Evolutionary conservation across 2,797 vertebrate species (phyloP).

Genomic region (Amblyraja radiata): DNA sequence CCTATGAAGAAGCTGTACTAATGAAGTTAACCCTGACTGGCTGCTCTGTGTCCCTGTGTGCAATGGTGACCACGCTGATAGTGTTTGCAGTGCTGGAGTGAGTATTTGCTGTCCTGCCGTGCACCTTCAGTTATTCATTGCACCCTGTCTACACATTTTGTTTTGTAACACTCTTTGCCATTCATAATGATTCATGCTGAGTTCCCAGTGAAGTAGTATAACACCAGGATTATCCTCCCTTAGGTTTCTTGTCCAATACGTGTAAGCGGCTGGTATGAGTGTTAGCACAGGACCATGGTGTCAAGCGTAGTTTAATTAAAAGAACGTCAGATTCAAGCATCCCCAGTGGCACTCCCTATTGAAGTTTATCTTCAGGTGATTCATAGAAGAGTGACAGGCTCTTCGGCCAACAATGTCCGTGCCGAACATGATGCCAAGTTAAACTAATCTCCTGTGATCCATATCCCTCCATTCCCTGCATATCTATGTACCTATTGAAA

Average conservation of each 20-base stretch:
- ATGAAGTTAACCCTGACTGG: conserved; percentile 80
- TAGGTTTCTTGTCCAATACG: not conserved
- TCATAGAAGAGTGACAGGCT: no score
- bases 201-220: not conserved
- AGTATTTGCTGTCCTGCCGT: conserved; percentile 45
- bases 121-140: not conserved
- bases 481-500: no score
- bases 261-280: not conserved
- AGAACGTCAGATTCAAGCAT: not conserved
- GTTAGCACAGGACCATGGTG: not conserved
- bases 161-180: not conserved
- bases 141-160: no score
- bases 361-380: not conserved
- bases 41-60: conserved; percentile 81
- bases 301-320: not conserved
- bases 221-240: not conserved
- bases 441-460: no score
- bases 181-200: not conserved
- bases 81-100: conserved; percentile 81
- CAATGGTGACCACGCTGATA: conserved; percentile 76
- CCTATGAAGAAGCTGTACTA: conserved; percentile 66
- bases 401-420: no score
- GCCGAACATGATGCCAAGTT: no score
- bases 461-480: no score
- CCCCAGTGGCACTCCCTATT: not conserved